Conservation (phyloP, 2,113 vertebrate genomes). For the Gorsachius goisagi region DNA sequence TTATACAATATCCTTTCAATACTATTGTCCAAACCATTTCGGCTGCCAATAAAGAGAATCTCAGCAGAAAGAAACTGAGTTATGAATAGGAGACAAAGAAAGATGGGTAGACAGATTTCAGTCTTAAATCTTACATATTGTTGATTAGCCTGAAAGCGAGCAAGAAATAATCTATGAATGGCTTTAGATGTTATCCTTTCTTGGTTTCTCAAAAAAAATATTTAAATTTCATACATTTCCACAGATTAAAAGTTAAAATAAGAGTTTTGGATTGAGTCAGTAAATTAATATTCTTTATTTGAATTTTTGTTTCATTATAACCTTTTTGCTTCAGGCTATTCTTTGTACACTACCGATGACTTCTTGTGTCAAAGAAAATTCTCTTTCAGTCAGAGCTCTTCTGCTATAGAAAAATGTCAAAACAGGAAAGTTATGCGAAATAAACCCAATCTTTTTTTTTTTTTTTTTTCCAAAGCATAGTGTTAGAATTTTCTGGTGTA, state of each 20-base stretch:
- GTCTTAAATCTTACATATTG: background rate
- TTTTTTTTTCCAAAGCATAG: background rate
- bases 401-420: background rate
- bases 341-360: background rate
- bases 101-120: background rate
- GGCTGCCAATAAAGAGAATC: background rate
- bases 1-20: fast-evolving
- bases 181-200: background rate
- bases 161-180: background rate
- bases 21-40: background rate
- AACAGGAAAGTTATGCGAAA: background rate
- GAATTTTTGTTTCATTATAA: background rate
- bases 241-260: background rate
- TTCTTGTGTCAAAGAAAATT: background rate
- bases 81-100: background rate
- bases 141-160: background rate
- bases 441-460: fast-evolving
- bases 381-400: background rate
- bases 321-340: fast-evolving
- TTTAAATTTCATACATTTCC: background rate
- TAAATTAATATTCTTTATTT: background rate
- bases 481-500: background rate
- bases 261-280: background rate
- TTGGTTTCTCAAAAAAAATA: background rate
- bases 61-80: background rate